Conservation (phyloP, 2,797 vertebrate genomes). For the Tauraco hartlaubi region DNA sequence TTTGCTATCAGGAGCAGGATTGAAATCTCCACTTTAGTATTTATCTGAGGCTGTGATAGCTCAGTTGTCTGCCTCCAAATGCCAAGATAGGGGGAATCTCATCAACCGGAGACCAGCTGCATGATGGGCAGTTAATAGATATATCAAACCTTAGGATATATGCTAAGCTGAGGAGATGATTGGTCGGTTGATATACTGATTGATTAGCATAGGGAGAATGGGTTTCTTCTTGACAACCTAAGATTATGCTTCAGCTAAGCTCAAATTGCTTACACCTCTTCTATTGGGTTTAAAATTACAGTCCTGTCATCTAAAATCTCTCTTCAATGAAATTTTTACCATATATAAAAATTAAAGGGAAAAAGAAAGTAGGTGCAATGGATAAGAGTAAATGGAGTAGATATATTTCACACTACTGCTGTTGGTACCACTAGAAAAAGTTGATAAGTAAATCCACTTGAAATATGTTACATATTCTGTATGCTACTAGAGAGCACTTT, state of each 20-base stretch:
- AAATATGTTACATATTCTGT: conserved; percentile 70
- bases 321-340: conserved; percentile 97
- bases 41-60: conserved; percentile 96
- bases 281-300: conserved; percentile 97
- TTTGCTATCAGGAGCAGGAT: conserved; percentile 87
- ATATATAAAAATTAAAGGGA: conserved; percentile 97
- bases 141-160: conserved; percentile 96
- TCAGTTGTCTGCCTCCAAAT: conserved; percentile 95
- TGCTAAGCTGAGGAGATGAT: conserved; percentile 94
- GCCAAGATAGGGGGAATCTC: conserved; percentile 93
- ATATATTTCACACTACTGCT: conserved; percentile 79
- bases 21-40: conserved; percentile 97
- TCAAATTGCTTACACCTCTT: conserved; percentile 94
- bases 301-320: conserved; percentile 94
- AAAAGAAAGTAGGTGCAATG: conserved; percentile 83
- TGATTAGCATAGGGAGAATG: conserved; percentile 98
- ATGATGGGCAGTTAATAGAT: conserved; percentile 98
- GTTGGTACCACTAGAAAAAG: conserved; percentile 79
- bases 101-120: conserved; percentile 86
- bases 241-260: conserved; percentile 95
- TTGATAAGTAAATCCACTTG: conserved; percentile 82
- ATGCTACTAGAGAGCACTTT: conserved; percentile 59
- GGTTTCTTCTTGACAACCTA: conserved; percentile 95
- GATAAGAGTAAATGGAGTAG: conserved; percentile 84
- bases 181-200: conserved; percentile 93